Evolutionary conservation across 2,113 vertebrate genomes (phyloP).

Genomic region (Semnopithecus entellus): DNA sequence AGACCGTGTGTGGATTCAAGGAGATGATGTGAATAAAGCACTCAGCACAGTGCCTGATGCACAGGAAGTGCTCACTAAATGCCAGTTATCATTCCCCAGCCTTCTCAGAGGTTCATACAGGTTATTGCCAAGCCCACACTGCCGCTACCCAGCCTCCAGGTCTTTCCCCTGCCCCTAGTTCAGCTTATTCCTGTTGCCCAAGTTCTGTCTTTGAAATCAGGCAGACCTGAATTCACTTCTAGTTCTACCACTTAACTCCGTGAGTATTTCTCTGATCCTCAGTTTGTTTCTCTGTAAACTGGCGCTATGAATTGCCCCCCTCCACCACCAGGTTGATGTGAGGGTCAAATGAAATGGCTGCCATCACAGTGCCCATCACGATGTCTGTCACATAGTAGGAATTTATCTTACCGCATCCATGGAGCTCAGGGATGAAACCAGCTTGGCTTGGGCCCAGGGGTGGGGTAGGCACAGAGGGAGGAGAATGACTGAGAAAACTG

Average conservation of each 20-base stretch:
- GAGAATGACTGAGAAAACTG: neutral
- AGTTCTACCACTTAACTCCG: neutral
- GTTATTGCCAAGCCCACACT: neutral
- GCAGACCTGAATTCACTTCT: neutral
- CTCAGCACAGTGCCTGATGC: neutral
- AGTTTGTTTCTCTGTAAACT: neutral
- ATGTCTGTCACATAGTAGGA: neutral
- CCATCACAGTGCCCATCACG: neutral
- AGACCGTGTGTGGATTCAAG: neutral
- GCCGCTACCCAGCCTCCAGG: neutral
- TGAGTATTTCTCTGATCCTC: constrained; percentile 10
- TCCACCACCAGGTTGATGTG: neutral
- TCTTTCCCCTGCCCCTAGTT: neutral
- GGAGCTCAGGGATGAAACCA: neutral
- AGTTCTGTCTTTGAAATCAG: constrained; percentile 8
- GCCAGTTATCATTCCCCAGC: neutral
- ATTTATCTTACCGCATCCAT: neutral
- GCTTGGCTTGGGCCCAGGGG: neutral
- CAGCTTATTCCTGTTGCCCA: neutral
- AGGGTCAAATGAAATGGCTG: neutral
- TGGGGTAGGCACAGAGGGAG: neutral
- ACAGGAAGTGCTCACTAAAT: neutral
- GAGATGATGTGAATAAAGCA: neutral
- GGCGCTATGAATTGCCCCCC: neutral
- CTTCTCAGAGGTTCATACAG: neutral